Evolutionary conservation across 2,797 vertebrate species (phyloP), one percentile per base, ranked within the genome.

Genomic region (Melanogrammus aeglefinus): DNA sequence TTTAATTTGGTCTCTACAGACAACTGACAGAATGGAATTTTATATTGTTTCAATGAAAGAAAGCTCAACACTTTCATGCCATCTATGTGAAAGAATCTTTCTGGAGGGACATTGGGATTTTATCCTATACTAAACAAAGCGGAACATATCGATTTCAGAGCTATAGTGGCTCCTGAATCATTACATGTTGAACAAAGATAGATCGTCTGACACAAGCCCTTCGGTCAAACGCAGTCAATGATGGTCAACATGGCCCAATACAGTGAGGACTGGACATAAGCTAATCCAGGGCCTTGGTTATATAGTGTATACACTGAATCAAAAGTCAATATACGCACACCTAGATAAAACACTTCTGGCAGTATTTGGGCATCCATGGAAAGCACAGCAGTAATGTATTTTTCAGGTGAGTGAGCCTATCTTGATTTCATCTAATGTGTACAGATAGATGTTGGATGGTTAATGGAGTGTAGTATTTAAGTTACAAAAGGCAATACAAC

Each of bases 1-100:
- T n/a, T 69, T 69, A 69, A 69, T 69, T n/a, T 69, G 63, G 63
- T 69, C 63, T 69, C 63, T 10, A 27, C 63, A 27, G 63, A 27
- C n/a, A 27, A 69, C 8, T 29, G 63, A 69, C 63, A 21, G 47
- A 24, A 2, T 69, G 9, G 24, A 69, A 7, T 1, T 69, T 27
- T 69, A 12, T 69, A 8, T 69, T 69, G n/a, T n/a, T 69, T 27
- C 27, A 12, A 69, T 6, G 63, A n/a, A 69, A 69, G 24, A 10
- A 69, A 27, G 24, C 63, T 27, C 24, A 69, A n/a, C 8, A 69
- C 63, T 24, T 27, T 5, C 14, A 14, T 14, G 41, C 51, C 51
- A 6, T 63, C 21, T 21, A 66, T 66, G n/a, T 27, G 57, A 66
- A 66, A 10, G 57, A 27, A 66, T 27, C 12, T 24, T 66, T 66